Base-by-base conservation (phyloP, 2,888 invertebrate species). In the Pristionchus entomophagus region DNA sequence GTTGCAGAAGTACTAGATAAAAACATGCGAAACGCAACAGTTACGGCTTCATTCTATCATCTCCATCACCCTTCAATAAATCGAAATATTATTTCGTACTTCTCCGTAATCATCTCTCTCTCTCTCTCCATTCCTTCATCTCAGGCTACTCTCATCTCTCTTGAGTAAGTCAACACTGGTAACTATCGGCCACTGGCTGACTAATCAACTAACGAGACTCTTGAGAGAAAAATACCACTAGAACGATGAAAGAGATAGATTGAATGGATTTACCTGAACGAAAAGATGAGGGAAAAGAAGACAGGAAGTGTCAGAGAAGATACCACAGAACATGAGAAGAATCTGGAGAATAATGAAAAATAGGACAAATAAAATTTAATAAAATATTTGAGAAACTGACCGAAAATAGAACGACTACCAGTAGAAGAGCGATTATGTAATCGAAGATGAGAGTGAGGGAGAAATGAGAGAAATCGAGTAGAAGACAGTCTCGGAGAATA, bases 381-480 rank as follows among this genome's bases (percentile, higher is more conserved):
- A n/a, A n/a, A n/a, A n/a, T n/a, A n/a, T n/a, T n/a, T n/a, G 29
- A 8, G 29, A 83, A 38, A 51, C 90, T 87, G 86, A 92, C 92
- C 32, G 91, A 92, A 73, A 90, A 86, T 12, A 91, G 82, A 26
- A 92, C 91, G 49, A 91, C 88, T 17, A 90, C 83, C 89, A 92
- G 89, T 86, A 91, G 88, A 5, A 91, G 86, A 14, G 90, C 89
- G 29, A 92, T 90, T 26, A 92, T 88, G 86, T 92, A 92, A 86
- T 92, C 92, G 73, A 91, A 91, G 29, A 91, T 89, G 29, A 92
- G 87, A 17, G 91, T 92, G 32, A 92, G 86, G 83, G 91, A 90
- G 88, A 91, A 91, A 77, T 92, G 91, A 38, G 90, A 88, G 88
- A 92, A 91, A 84, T 92, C 89, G 86, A 89, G 91, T 32, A 91